Percentiles rank a stretch among this genome's conserved stretches.
Evolutionary conservation across 1,140 invertebrate genomes (phyloP).

Genomic region (Paracyclopina nana): DNA sequence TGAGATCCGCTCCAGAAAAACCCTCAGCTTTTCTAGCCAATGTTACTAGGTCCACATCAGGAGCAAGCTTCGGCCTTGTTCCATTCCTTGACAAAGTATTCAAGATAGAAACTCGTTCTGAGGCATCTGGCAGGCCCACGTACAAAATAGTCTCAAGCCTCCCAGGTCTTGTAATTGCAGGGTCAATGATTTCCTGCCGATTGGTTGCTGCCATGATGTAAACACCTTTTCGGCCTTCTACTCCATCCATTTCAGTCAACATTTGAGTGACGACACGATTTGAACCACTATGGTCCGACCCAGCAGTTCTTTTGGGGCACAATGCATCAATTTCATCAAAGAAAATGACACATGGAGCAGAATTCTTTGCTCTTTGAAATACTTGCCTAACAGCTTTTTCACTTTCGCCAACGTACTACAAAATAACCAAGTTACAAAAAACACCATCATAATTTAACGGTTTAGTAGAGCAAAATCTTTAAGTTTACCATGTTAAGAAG

Average conservation of each 20-base stretch:
- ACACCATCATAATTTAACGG: no score
- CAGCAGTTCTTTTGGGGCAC: conserved; percentile 63
- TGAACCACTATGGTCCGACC: conserved; percentile 23
- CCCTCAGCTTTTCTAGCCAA: conserved; percentile 72
- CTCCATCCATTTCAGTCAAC: conserved; percentile 95
- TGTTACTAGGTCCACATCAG: background rate
- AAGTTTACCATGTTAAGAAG: conserved; percentile 89
- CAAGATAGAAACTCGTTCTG: conserved; percentile 70
- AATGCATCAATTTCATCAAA: conserved; percentile 97
- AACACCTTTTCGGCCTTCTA: conserved; percentile 54
- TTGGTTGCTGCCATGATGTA: conserved; percentile 69
- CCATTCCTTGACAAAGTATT: conserved; percentile 70
- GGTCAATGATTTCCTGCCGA: conserved; percentile 75
- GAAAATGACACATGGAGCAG: conserved; percentile 94
- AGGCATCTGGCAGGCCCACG: conserved; percentile 61
- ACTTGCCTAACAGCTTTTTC: conserved; percentile 84
- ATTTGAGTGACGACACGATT: conserved; percentile 83
- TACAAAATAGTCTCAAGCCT: conserved; percentile 82
- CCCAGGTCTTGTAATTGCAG: conserved; percentile 80
- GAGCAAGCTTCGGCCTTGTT: conserved; percentile 14
- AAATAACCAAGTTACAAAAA: no score
- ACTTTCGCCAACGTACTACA: conserved; percentile 94
- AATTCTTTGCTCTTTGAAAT: conserved; percentile 81
- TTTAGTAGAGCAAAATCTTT: no score
- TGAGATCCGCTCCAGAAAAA: conserved; percentile 89